A percentile compares a stretch with the other conserved stretches of the same genome.
These are phyloP conservation scores for Drosophila maculinotata DNA, from an alignment of 2,888 invertebrate genomes.

Conservation along the genomic window DNA sequence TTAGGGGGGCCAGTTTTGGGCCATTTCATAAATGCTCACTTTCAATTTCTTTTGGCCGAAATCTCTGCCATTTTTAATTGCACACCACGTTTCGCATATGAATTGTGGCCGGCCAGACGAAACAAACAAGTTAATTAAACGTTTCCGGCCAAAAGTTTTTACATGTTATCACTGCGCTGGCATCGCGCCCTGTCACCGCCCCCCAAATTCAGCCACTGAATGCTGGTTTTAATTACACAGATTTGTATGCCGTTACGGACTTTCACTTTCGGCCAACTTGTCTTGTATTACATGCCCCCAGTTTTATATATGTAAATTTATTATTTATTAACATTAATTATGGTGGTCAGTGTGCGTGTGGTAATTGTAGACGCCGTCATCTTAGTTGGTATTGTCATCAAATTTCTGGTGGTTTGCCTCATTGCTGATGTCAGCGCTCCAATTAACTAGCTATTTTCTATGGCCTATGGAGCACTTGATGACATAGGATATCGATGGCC, in stretches of 20 bases:
- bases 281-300: slow-evolving; percentile 62
- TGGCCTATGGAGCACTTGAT: slow-evolving; percentile 30
- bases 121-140: slow-evolving; percentile 78
- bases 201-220: not conserved
- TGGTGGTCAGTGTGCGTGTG: slow-evolving; percentile 60
- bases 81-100: slow-evolving; percentile 72
- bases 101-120: slow-evolving; percentile 60
- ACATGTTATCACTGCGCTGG: slow-evolving; percentile 68
- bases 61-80: slow-evolving; percentile 65
- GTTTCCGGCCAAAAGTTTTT: slow-evolving; percentile 64
- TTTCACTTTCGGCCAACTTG: slow-evolving; percentile 61
- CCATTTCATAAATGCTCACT: slow-evolving; percentile 47
- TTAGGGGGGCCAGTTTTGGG: not conserved
- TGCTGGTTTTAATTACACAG: slow-evolving; percentile 70
- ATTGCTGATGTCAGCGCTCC: slow-evolving; percentile 71
- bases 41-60: slow-evolving; percentile 56
- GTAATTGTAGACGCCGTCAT: slow-evolving; percentile 57
- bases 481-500: slow-evolving; percentile 24
- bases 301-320: slow-evolving; percentile 73
- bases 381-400: slow-evolving; percentile 54
- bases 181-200: slow-evolving; percentile 39
- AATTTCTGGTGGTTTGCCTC: slow-evolving; percentile 47
- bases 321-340: slow-evolving; percentile 81
- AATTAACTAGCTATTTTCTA: slow-evolving; percentile 66
- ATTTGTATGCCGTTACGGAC: slow-evolving; percentile 73